These are phyloP conservation scores for Spea hammondii DNA, from an alignment of 2,797 vertebrate genomes.

Conservation along the genomic window DNA sequence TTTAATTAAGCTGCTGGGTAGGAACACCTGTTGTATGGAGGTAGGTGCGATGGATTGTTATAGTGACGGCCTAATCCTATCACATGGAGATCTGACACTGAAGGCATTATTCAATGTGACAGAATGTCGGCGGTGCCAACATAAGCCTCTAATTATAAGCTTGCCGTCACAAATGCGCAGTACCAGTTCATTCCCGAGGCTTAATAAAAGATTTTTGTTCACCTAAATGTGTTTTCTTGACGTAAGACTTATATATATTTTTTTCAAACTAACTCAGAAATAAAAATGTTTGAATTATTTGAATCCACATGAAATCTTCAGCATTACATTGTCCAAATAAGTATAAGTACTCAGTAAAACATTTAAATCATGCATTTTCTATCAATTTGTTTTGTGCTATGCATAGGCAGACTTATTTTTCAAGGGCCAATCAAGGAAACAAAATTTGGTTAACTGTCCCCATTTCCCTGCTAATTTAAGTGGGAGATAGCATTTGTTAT, in stretches of 20 bases:
- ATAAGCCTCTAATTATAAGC: slow-evolving; percentile 43
- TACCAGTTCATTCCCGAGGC: neutral
- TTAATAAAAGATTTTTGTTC: neutral
- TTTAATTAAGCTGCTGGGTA: slow-evolving; percentile 51
- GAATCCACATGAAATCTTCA: too few species aligned
- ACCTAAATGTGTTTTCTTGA: neutral
- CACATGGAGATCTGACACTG: slow-evolving; percentile 36
- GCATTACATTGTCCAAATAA: too few species aligned
- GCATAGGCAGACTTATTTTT: too few species aligned
- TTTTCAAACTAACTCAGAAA: neutral
- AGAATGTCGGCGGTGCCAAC: slow-evolving; percentile 27
- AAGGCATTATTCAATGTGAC: slow-evolving; percentile 33
- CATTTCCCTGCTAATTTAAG: too few species aligned
- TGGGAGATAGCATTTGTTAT: too few species aligned
- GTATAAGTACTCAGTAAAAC: too few species aligned
- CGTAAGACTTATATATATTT: neutral
- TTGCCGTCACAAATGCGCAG: slow-evolving; percentile 12
- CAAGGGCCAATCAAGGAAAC: too few species aligned
- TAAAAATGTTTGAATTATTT: neutral
- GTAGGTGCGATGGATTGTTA: slow-evolving; percentile 27
- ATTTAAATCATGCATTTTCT: too few species aligned
- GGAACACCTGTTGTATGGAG: slow-evolving; percentile 28
- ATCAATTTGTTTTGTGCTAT: too few species aligned
- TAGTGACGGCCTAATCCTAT: slow-evolving; percentile 52
- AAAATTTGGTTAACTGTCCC: too few species aligned